These are phyloP conservation scores for Cryptocephalus moraei DNA, from an alignment of 2,888 invertebrate species.

Conservation along the genomic window DNA sequence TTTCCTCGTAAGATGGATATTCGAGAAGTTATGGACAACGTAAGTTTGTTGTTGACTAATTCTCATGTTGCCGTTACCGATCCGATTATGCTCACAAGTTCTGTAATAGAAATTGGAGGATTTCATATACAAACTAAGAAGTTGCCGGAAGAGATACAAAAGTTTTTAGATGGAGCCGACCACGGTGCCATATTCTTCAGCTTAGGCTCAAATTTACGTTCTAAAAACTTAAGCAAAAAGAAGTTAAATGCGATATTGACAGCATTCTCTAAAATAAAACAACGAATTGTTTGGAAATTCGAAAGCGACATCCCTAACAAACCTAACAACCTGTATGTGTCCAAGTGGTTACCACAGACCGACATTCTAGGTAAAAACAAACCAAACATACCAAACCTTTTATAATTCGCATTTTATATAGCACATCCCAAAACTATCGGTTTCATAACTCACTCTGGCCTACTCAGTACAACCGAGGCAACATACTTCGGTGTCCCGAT, in stretches of 20 bases:
- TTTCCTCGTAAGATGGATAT: conserved; percentile 25
- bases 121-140: conserved; percentile 31
- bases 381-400: too few species aligned
- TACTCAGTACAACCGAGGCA: conserved; percentile 4
- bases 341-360: not conserved
- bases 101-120: conserved; percentile 46
- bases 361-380: conserved; percentile 2
- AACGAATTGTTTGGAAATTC: conserved; percentile 39
- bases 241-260: conserved; percentile 25
- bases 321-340: conserved; percentile 26
- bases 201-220: conserved; percentile 36
- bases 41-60: conserved; percentile 25
- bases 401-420: not conserved
- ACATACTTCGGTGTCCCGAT: conserved; percentile 4
- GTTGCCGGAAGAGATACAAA: conserved; percentile 26
- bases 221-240: conserved; percentile 24
- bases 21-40: conserved; percentile 21
- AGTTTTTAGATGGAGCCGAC: conserved; percentile 29
- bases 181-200: conserved; percentile 36
- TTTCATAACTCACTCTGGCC: conserved; percentile 7
- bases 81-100: conserved; percentile 41
- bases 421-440: conserved; percentile 6
- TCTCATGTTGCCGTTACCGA: conserved; percentile 42
- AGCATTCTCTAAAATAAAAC: conserved; percentile 32
- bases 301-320: conserved; percentile 27